phyloP scores from a whole-genome alignment of 2,888 invertebrate genomes.

The Nasonovia ribisnigri region DNA sequence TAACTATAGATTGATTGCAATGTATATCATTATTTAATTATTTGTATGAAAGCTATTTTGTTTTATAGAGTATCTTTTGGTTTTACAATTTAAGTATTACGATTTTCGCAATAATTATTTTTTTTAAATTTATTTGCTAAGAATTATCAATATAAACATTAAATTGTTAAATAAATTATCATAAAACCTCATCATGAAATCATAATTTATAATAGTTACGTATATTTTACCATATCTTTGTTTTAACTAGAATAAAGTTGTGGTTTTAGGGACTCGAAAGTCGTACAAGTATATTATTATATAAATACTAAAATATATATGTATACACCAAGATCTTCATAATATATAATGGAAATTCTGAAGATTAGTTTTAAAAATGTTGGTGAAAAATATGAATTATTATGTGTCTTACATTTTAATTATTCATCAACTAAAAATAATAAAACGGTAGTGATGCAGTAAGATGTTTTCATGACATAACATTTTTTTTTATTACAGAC shows the following conservation, averaged over 20 bases:
- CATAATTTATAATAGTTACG: neutral
- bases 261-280: neutral
- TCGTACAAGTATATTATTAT: neutral
- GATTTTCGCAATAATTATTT: neutral
- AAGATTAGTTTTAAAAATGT: neutral
- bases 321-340: neutral
- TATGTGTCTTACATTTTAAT: neutral
- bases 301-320: neutral
- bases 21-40: conserved; percentile 1
- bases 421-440: neutral
- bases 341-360: neutral
- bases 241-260: neutral
- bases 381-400: neutral
- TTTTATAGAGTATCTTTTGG: neutral
- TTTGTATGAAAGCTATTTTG: neutral
- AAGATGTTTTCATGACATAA: neutral
- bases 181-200: too few relatives aligned
- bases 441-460: neutral
- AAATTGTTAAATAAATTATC: too few relatives aligned
- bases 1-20: neutral
- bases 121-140: neutral
- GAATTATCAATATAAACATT: neutral
- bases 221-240: neutral
- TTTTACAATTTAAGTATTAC: neutral
- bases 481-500: neutral